Evolutionary conservation across 2,113 vertebrate genomes (phyloP), one percentile per base, ranked within the genome.

Genomic region (Xiphophorus couchianus): DNA sequence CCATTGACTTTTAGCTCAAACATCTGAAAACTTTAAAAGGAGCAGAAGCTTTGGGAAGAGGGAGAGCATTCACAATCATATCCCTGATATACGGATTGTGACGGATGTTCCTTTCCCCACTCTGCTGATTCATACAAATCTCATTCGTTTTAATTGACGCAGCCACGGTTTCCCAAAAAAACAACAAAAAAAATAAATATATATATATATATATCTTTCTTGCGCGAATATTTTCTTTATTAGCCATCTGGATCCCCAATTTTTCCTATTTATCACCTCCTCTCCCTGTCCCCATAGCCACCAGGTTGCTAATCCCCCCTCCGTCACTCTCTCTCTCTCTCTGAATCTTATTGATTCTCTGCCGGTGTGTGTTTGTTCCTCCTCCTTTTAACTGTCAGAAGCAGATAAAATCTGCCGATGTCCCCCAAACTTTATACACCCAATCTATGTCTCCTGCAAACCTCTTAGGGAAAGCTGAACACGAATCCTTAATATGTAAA

Each of bases 281-380:
- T 76, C 51, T 72, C 13, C 63, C 11, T 19, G n/a, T 35, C 27
- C 22, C 44, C 2, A 5, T 5, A 33, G 42, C 25, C n/a, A 42
- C 42, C 25, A 44, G 15, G 42, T 35, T 44, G 37, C 60, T 30
- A 61, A 42, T 42, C 42, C 31, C 71, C 44, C 82, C 85, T 42
- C 60, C 65, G 65, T 58, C 65, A 62, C 62, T 28, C 61, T 75
- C 42, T 73, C 80, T 64, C 58, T 76, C 64, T 62, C 73, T 75
- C 70, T 80, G 66, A 82, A 74, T 63, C 67, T 69, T 80, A 82
- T 85, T 84, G 85, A 89, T 91, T 87, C 66, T 81, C 66, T 11
- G 13, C 62, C 27, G 69, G 44, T 19, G 17, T 48, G 44, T 48
- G 14, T 48, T 48, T 48, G 15, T 19, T 19, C 39, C 22, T 25